These are phyloP conservation scores for Chiloscyllium punctatum DNA, from an alignment of 2,797 vertebrate genomes.

Conservation along the genomic window DNA sequence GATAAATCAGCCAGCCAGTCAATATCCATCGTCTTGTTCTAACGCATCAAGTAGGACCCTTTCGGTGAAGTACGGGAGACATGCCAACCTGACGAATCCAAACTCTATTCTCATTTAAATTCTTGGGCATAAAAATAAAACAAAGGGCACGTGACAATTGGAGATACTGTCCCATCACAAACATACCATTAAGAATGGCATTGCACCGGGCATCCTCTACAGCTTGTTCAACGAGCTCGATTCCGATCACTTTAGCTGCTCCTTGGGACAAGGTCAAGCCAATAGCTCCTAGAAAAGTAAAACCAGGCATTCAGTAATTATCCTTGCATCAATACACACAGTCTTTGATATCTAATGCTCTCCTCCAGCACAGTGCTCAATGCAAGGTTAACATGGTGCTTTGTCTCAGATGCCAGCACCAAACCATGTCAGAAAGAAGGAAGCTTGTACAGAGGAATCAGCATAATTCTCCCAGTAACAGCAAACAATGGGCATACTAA, in stretches of 20 bases:
- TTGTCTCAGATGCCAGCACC: not conserved
- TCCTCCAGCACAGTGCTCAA: not conserved
- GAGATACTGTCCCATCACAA: not conserved
- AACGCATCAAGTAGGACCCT: not conserved
- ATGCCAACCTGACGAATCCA: not conserved
- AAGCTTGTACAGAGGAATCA: not conserved
- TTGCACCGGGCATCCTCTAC: conserved; percentile 8
- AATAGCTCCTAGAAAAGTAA: not conserved
- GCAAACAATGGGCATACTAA: too few species aligned
- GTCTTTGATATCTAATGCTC: not conserved
- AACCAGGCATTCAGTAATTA: not conserved
- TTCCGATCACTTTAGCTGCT: not conserved
- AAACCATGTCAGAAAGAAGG: not conserved
- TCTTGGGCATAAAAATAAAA: not conserved
- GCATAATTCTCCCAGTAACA: not conserved
- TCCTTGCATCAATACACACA: too few species aligned
- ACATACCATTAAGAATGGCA: not conserved
- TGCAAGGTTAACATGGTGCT: not conserved
- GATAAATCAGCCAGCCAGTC: not conserved
- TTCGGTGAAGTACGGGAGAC: not conserved
- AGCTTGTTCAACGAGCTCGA: conserved; percentile 7
- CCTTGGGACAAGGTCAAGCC: not conserved
- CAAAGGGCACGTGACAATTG: not conserved
- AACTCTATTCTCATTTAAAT: not conserved
- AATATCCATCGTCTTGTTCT: not conserved